These are phyloP conservation scores for Rafetus swinhoei DNA, from an alignment of 2,113 vertebrate genomes.

Conservation along the genomic window DNA sequence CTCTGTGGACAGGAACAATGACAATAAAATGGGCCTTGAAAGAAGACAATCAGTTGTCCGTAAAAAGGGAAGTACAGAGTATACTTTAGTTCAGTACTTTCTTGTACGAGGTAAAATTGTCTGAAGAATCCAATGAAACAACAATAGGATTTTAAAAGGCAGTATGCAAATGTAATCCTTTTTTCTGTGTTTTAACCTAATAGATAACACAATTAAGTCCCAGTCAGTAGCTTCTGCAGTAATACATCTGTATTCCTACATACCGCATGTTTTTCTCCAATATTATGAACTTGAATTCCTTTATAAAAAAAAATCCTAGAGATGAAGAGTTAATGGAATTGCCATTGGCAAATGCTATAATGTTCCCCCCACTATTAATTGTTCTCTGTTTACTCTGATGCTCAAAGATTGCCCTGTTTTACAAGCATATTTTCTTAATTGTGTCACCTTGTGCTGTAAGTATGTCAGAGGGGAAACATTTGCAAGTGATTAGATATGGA, in stretches of 20 bases:
- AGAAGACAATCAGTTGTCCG: constrained; percentile 4
- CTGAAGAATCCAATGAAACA: background rate
- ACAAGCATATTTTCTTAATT: constrained; percentile 90
- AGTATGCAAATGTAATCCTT: constrained; percentile 16
- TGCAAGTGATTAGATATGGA: constrained; percentile 87
- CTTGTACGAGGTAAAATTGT: background rate
- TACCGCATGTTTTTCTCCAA: background rate
- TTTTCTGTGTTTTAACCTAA: background rate
- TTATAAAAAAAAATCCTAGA: constrained; percentile 56
- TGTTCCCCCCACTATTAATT: constrained; percentile 82
- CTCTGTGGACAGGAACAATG: background rate
- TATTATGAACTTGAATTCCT: constrained; percentile 14
- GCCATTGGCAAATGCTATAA: constrained; percentile 71
- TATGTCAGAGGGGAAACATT: constrained; percentile 88
- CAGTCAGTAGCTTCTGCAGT: constrained; percentile 18
- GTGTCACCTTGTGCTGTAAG: constrained; percentile 85
- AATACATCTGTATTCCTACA: background rate
- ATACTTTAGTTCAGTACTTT: background rate
- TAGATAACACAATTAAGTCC: constrained; percentile 12
- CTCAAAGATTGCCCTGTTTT: constrained; percentile 87
- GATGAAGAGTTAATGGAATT: constrained; percentile 82
- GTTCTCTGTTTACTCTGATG: constrained; percentile 88
- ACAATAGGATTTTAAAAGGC: constrained; percentile 8
- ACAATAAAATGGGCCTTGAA: background rate
- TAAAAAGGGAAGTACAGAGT: background rate